phyloP scores from a whole-genome alignment of 2,888 invertebrate genomes.

The Adineta ricciae region DNA sequence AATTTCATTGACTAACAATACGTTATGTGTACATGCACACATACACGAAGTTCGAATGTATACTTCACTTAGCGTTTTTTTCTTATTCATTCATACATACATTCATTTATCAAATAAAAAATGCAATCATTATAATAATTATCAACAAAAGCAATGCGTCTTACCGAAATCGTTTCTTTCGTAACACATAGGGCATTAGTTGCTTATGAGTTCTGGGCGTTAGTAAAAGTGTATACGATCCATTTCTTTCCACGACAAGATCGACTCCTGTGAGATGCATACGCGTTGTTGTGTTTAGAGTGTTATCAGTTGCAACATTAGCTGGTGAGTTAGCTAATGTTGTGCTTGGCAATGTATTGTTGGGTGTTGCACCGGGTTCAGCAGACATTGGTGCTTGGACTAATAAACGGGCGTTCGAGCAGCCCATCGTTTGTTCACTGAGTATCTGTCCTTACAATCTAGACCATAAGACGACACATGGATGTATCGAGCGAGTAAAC shows the following conservation, averaged over 20 bases:
- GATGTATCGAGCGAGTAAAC: background rate
- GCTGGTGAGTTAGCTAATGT: background rate
- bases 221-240: conserved; percentile 4
- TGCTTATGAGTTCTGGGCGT: conserved; percentile 7
- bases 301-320: background rate
- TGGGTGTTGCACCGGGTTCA: background rate
- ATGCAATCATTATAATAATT: background rate
- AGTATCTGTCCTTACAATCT: background rate
- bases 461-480: background rate
- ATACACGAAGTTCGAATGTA: background rate
- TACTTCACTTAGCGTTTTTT: background rate
- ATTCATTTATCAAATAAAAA: background rate
- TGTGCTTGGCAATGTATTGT: background rate
- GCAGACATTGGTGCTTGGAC: background rate
- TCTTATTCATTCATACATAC: background rate
- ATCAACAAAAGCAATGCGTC: background rate
- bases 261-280: conserved; percentile 13
- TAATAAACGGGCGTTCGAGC: conserved; percentile 16
- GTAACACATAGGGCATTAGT: conserved; percentile 9
- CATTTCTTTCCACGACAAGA: conserved; percentile 17
- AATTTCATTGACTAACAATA: background rate
- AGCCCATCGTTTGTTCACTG: background rate
- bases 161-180: conserved; percentile 12
- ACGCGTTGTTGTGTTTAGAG: background rate
- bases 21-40: background rate